These are phyloP conservation scores for Drosophila kepulauana DNA, from an alignment of 1,140 invertebrate species.

Conservation along the genomic window DNA sequence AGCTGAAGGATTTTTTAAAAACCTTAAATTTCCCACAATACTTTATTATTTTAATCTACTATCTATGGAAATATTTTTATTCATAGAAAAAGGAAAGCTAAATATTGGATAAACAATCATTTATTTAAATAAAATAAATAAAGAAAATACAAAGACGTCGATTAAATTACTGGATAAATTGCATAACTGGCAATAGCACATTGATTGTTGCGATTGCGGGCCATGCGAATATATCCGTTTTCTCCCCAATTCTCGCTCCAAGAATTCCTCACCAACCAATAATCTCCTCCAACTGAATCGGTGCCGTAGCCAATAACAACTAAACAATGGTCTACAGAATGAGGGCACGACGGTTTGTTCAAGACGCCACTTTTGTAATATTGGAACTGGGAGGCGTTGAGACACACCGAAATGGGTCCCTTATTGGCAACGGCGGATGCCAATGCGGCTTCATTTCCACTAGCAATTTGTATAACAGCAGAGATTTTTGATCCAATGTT, in stretches of 20 bases:
- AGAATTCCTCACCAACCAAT: constrained; percentile 88
- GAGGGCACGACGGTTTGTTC: background rate
- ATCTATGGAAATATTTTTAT: no score
- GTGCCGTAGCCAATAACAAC: constrained; percentile 7
- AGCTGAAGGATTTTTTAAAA: no score
- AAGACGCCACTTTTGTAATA: background rate
- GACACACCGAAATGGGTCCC: constrained; percentile 1
- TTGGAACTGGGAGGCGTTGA: background rate
- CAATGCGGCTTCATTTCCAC: background rate
- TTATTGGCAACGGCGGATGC: background rate
- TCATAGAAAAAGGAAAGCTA: no score
- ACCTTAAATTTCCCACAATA: no score
- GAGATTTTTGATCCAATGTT: constrained; percentile 4
- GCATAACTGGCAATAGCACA: constrained; percentile 87
- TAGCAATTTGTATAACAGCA: background rate
- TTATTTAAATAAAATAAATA: no score
- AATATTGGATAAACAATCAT: no score
- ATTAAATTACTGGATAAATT: background rate
- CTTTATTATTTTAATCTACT: no score
- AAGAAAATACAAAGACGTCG: no score
- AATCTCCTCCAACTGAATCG: constrained; percentile 78
- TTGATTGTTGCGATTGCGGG: constrained; percentile 87
- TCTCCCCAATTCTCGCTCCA: constrained; percentile 87
- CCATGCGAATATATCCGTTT: constrained; percentile 87
- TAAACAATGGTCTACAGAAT: background rate